Percentiles rank a stretch among this genome's conserved stretches.
Conservation (phyloP, 1,140 invertebrate species). For the Archegozetes longisetosus region DNA sequence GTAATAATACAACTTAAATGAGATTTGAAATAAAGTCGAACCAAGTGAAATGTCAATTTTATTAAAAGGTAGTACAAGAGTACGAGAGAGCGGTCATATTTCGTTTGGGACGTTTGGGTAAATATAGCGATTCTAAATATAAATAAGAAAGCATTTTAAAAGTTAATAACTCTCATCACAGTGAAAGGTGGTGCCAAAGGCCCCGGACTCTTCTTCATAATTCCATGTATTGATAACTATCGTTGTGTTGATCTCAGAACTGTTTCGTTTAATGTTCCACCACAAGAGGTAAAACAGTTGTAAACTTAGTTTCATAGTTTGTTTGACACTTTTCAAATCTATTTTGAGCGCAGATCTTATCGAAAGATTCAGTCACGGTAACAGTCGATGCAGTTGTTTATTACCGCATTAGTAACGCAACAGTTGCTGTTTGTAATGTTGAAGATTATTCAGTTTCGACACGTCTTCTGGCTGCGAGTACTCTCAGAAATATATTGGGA, state of each 20-base stretch:
- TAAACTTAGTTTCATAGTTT: not conserved
- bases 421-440: constrained; percentile 88
- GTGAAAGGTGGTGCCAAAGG: constrained; percentile 21
- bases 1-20: not conserved
- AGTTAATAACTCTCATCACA: not conserved
- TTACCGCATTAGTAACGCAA: constrained; percentile 64
- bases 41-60: too few species aligned
- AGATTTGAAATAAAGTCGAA: too few species aligned
- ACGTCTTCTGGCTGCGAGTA: constrained; percentile 32
- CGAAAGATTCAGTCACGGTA: constrained; percentile 81
- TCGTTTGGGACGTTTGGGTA: constrained; percentile 20
- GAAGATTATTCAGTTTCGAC: constrained; percentile 86
- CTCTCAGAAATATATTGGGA: constrained; percentile 44
- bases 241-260: constrained; percentile 24
- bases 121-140: constrained; percentile 26
- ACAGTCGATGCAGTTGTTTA: constrained; percentile 66
- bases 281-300: constrained; percentile 31
- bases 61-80: constrained; percentile 24
- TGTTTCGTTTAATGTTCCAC: constrained; percentile 42
- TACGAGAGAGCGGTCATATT: constrained; percentile 25
- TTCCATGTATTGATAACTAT: constrained; percentile 41
- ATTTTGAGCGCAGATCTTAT: constrained; percentile 36
- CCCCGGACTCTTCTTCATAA: constrained; percentile 37
- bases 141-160: not conserved
- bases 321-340: not conserved